Evolutionary conservation across 2,888 invertebrate species (phyloP), one percentile per base, ranked within the genome.

Genomic region (Beris morrisii): DNA sequence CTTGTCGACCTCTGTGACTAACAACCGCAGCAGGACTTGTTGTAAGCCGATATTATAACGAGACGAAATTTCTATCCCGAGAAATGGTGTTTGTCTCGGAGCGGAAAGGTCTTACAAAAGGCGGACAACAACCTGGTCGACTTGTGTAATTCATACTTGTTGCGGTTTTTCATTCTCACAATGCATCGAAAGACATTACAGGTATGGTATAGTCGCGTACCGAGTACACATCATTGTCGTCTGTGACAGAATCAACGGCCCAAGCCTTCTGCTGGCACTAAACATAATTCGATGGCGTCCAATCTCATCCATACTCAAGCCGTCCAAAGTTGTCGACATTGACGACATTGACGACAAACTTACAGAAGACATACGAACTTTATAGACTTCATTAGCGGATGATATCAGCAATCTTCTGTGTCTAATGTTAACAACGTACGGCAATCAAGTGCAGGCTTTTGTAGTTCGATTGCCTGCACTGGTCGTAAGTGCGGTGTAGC

Each of bases 81-180:
- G 38, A 38, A 38, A 38, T 38, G 50, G 61, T 61, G 50, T 46
- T 50, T 22, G 50, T 32, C 32, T 13, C 52, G 44, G 44, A 52
- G 43, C 50, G 38, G 61, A 50, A 61, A 52, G 38, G 43, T 52
- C 61, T 52, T 50, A 50, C 61, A 61, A 59, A 52, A 50, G n/a
- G 52, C 22, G 52, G 52, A 61, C 32, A 52, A 22, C 22, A 52
- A 38, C 15, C 61, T 52, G 61, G 61, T 50, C 48, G 58, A 59
- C n/a, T 54, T 64, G 64, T 64, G 64, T 54, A 64, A 64, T 64
- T 64, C 64, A 64, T 64, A 64, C 64, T 45, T 45, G 30, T 52
- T 64, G 64, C 32, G 64, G 64, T 64, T 64, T 64, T 54, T 31
- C 54, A 64, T 64, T 64, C 64, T 54, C 64, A 64, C 54, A 64